phyloP scores from a whole-genome alignment of 2,797 vertebrate genomes.

The Paguma larvata region DNA sequence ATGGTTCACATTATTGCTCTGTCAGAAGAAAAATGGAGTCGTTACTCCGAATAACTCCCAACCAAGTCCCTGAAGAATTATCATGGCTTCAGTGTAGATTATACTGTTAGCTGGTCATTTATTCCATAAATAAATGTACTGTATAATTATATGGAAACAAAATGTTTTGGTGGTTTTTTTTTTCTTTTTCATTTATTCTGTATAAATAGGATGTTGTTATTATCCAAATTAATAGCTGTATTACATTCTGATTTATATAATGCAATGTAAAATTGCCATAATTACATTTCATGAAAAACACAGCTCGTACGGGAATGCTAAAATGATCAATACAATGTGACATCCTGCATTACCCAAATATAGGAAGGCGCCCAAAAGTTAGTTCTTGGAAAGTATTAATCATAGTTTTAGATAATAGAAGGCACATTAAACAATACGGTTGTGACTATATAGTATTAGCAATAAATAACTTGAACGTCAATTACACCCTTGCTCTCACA shows the following conservation, averaged over 20 bases:
- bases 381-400: constrained; percentile 58
- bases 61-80: constrained; percentile 51
- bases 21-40: constrained; percentile 19
- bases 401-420: constrained; percentile 50
- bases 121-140: constrained; percentile 53
- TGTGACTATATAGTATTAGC: constrained; percentile 22
- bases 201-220: constrained; percentile 50
- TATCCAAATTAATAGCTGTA: constrained; percentile 64
- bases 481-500: neutral
- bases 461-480: constrained; percentile 48
- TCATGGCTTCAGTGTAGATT: constrained; percentile 17
- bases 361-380: constrained; percentile 15
- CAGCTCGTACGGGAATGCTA: constrained; percentile 56
- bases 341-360: neutral
- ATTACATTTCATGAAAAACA: constrained; percentile 73
- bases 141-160: constrained; percentile 61
- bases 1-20: constrained; percentile 21
- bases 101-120: constrained; percentile 53
- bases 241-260: constrained; percentile 73
- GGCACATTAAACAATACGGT: constrained; percentile 14
- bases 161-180: constrained; percentile 35
- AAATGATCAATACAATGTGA: constrained; percentile 66
- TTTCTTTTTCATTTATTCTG: constrained; percentile 59
- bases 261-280: constrained; percentile 57
- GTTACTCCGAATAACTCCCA: constrained; percentile 1